Percentiles rank a stretch among this genome's conserved stretches.
These are phyloP conservation scores for Typhlichthys subterraneus DNA, from an alignment of 2,797 vertebrate species.

Conservation along the genomic window DNA sequence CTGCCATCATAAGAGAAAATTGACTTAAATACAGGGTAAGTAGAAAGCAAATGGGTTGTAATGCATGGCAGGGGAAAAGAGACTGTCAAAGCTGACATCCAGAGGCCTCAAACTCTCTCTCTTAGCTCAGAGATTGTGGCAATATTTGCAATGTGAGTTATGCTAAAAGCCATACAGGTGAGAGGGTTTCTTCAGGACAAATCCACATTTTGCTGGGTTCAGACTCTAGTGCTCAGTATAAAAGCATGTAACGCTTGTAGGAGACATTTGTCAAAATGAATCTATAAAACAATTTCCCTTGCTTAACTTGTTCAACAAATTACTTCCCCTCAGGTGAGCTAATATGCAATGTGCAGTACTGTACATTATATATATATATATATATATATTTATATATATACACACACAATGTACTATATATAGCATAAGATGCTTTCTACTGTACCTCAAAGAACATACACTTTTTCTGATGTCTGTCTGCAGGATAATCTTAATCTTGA, in stretches of 20 bases:
- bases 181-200: slow-evolving; percentile 52
- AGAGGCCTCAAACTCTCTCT: slow-evolving; percentile 60
- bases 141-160: slow-evolving; percentile 74
- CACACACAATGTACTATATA: too few relatives aligned
- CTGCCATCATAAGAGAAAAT: slow-evolving; percentile 63
- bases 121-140: slow-evolving; percentile 53
- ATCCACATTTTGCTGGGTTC: slow-evolving; percentile 45
- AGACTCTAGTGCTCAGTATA: slow-evolving; percentile 32
- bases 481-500: slow-evolving; percentile 39
- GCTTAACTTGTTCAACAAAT: too few relatives aligned
- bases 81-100: slow-evolving; percentile 67
- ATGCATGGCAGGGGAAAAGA: slow-evolving; percentile 64
- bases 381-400: too few relatives aligned
- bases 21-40: slow-evolving; percentile 77
- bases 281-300: slow-evolving; percentile 20
- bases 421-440: too few relatives aligned
- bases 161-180: slow-evolving; percentile 63
- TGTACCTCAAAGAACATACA: too few relatives aligned
- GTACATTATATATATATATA: too few relatives aligned
- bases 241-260: slow-evolving; percentile 18
- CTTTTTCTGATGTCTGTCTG: too few relatives aligned
- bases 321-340: too few relatives aligned
- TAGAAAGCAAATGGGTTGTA: slow-evolving; percentile 72
- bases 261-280: slow-evolving; percentile 43
- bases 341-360: too few relatives aligned